A percentile compares a stretch with the other conserved stretches of the same genome.
These are phyloP conservation scores for Danio kyathit DNA, from an alignment of 2,797 vertebrate genomes.

Conservation along the genomic window DNA sequence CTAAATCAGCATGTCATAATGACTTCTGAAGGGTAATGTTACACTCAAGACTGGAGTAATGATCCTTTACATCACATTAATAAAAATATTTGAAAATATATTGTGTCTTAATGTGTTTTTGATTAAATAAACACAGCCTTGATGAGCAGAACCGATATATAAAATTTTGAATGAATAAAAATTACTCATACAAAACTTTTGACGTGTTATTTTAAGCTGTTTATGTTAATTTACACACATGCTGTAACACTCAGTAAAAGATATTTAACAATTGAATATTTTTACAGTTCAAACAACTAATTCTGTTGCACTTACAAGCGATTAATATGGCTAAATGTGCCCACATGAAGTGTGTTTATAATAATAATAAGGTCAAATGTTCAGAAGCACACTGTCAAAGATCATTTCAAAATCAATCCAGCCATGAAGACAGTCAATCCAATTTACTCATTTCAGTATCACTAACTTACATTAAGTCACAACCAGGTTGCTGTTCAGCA, in stretches of 20 bases:
- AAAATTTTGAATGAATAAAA: background rate
- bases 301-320: background rate
- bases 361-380: background rate
- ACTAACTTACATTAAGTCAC: background rate
- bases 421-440: background rate
- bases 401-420: background rate
- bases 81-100: too few relatives aligned
- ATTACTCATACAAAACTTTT: background rate
- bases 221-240: too few relatives aligned
- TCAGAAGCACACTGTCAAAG: slow-evolving; percentile 13
- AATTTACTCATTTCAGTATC: background rate
- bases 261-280: background rate
- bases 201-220: background rate
- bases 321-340: background rate
- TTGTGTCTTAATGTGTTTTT: background rate
- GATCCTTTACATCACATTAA: too few relatives aligned
- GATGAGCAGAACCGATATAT: background rate
- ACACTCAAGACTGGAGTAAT: too few relatives aligned
- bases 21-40: too few relatives aligned
- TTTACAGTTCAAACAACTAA: background rate
- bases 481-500: slow-evolving; percentile 12
- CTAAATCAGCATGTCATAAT: too few relatives aligned
- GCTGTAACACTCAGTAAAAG: too few relatives aligned
- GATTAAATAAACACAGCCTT: background rate
- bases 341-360: slow-evolving; percentile 5